Evolutionary conservation across 2,888 invertebrate species (phyloP), one percentile per base, ranked within the genome.

Genomic region (Auanema freiburgensis): DNA sequence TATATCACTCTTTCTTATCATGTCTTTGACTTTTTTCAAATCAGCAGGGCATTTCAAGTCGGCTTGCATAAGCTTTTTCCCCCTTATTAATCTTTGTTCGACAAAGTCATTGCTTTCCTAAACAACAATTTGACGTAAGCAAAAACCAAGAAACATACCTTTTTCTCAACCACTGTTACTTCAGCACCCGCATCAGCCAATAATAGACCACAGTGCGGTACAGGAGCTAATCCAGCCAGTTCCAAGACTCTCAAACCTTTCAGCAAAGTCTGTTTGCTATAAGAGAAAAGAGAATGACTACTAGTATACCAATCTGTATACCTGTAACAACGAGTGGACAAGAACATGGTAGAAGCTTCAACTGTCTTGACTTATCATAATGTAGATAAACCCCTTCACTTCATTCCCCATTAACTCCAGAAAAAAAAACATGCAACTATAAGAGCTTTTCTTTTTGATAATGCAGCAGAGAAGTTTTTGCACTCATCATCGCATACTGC

Each of bases 111-210:
- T 54, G 11, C 43, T 60, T 57, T 71, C 63, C 70, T 71, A 16
- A 18, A n/a, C 8, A 18, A 12, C 21, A 16, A 52, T 52, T n/a
- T n/a, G n/a, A 21, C 8, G 5, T 14, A 14, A 18, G 24, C 49
- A 16, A 6, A 5, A n/a, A 11, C 21, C 8, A 6, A 10, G 18
- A 5, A 6, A 50, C 55, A 56, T 33, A 59, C 50, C 18, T 51
- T 60, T 21, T 60, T 55, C 33, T 33, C 33, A 11, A 60, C 87
- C 72, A 92, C 88, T 46, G 77, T 78, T 0, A 98, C 94, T 65
- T 88, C 88, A 33, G 98, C 97, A 43, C 98, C 98, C 87, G 95
- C 96, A 87, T 98, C 97, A 1, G 91, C 88, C 59, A 98, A 87
- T 71, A 98, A 87, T 89, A 93, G 91, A 0, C 96, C 97, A 88